Base-by-base conservation (phyloP, 2,113 vertebrate genomes). In the Lepus americanus region DNA sequence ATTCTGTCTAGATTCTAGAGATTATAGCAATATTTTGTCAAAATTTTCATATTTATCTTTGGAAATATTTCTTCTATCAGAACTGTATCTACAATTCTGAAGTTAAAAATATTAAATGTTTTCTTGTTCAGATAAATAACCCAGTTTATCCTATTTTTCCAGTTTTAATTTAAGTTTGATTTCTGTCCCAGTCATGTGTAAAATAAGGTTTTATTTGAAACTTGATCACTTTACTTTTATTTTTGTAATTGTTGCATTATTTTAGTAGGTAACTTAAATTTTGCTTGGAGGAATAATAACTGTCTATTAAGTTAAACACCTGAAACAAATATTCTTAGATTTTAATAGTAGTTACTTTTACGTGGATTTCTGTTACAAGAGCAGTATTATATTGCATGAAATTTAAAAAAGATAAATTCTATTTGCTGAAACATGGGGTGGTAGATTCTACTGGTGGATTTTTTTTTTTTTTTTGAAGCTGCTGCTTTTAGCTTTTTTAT, bases 281-380 rank as follows among this genome's bases (percentile, higher is more conserved):
- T 92, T 95, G 25, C 36, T 81, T 67, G 2, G 59, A 90, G 9
- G 33, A 89, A 61, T 89, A 92, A n/a, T 92, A 87, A n/a, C 17
- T 73, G 36, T 72, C 13, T 1, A 61, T 90, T 89, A 74, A 96
- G n/a, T 87, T 85, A 81, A 83, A 3, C 11, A 44, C 78, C 92
- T 64, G 72, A 79, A 91, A 73, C 59, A 92, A 31, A 27, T 23
- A 95, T 96, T 94, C 33, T 93, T 70, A 9, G 0, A 3, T 88
- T 96, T 90, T 95, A 87, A 94, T 44, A 96, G 79, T 20, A 93
- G 81, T 74, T 3, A 36, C 63, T 95, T 7, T 3, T 92, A 4
- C 89, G 70, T 94, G 53, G 74, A 1, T 55, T 25, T 86, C 89
- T 98, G 88, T 90, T 97, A 49, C 97, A 96, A 98, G 95, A 72